Conservation (phyloP, 92 coral and sea anemone species). For the Bergia sp. region DNA sequence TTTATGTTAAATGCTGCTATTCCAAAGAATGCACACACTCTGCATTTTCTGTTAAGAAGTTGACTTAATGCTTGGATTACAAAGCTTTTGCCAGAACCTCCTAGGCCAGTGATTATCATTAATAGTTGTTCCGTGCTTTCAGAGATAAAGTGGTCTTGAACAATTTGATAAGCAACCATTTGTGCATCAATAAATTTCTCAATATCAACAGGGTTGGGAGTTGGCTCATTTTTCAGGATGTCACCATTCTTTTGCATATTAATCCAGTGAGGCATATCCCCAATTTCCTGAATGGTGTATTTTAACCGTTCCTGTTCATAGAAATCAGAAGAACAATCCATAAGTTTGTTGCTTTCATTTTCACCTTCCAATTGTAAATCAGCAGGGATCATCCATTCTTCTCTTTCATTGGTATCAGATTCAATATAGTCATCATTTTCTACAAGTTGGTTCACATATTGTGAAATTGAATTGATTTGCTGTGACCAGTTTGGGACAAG, state of each 20-base stretch:
- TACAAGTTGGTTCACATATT: background rate
- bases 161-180: constrained; percentile 48
- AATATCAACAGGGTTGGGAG: constrained; percentile 3
- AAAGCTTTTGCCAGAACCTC: constrained; percentile 48
- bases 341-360: background rate
- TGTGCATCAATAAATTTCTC: constrained; percentile 42
- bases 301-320: constrained; percentile 3
- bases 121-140: constrained; percentile 35
- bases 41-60: no score
- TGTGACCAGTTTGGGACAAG: constrained; percentile 48
- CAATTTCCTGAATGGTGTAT: constrained; percentile 41
- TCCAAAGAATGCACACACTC: no score
- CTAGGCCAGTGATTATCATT: constrained; percentile 53
- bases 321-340: constrained; percentile 23
- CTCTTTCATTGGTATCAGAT: constrained; percentile 42
- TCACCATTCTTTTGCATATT: constrained; percentile 17
- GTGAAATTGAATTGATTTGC: constrained; percentile 44
- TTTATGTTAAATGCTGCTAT: no score
- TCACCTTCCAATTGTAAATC: constrained; percentile 45
- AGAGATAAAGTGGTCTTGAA: constrained; percentile 33
- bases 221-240: background rate
- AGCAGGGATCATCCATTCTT: constrained; percentile 70
- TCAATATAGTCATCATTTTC: constrained; percentile 3
- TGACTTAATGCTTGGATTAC: no score
- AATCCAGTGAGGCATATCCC: constrained; percentile 63